These are phyloP conservation scores for Benthosema pterotum DNA, from an alignment of 2,797 vertebrate genomes.

Conservation along the genomic window DNA sequence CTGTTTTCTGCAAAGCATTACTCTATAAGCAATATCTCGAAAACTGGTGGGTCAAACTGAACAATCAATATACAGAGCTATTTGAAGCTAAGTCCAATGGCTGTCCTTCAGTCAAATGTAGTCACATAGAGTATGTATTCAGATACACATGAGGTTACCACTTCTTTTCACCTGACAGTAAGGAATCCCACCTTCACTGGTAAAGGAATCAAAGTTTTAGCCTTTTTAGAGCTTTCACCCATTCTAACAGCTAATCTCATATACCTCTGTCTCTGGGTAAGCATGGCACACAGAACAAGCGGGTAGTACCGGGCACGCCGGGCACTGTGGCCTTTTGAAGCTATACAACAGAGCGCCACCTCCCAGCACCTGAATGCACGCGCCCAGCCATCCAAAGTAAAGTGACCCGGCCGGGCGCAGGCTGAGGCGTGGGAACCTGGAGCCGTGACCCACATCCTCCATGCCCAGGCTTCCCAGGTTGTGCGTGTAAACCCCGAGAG, in stretches of 20 bases:
- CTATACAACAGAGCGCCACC: slow-evolving; percentile 74
- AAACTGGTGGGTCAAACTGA: too few relatives aligned
- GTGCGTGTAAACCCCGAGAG: slow-evolving; percentile 77
- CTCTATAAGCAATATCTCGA: too few relatives aligned
- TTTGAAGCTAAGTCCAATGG: too few relatives aligned
- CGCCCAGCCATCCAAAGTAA: slow-evolving; percentile 84
- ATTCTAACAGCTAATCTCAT: slow-evolving; percentile 73
- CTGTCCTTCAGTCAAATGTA: too few relatives aligned
- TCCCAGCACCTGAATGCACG: slow-evolving; percentile 78
- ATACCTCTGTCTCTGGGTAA: slow-evolving; percentile 61
- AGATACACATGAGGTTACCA: too few relatives aligned
- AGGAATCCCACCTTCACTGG: too few relatives aligned
- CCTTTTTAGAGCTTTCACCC: neutral
- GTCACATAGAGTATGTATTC: too few relatives aligned
- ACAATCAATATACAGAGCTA: too few relatives aligned
- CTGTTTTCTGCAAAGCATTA: too few relatives aligned
- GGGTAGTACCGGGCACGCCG: slow-evolving; percentile 55
- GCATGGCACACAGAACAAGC: slow-evolving; percentile 50
- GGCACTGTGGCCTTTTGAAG: slow-evolving; percentile 72
- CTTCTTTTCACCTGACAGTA: too few relatives aligned
- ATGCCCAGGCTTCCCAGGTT: slow-evolving; percentile 71
- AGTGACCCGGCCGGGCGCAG: slow-evolving; percentile 76
- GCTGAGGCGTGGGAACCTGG: slow-evolving; percentile 63
- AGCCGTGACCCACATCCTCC: slow-evolving; percentile 32
- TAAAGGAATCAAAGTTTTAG: too few relatives aligned